A percentile compares a stretch with the other conserved stretches of the same genome.
phyloP scores from a whole-genome alignment of 2,113 vertebrate species.

The Nothoprocta pentlandii region DNA sequence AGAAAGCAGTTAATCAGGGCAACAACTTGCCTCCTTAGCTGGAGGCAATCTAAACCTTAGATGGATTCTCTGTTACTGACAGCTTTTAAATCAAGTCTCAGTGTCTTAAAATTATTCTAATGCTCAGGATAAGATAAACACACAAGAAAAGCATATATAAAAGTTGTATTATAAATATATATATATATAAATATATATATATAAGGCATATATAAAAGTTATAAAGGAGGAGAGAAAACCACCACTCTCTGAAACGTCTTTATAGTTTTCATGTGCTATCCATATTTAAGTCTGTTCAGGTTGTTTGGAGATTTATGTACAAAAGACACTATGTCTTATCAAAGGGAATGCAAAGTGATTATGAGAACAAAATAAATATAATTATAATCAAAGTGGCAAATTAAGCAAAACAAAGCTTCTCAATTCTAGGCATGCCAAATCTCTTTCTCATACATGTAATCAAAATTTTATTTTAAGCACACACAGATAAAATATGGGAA shows the following conservation, averaged over 20 bases:
- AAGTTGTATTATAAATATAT: too few species aligned
- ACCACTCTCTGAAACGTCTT: background rate
- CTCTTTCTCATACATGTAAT: background rate
- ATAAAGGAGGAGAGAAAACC: background rate
- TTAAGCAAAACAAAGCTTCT: background rate
- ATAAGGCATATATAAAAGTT: too few species aligned
- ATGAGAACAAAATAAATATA: background rate
- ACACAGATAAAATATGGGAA: background rate
- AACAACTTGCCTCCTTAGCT: background rate
- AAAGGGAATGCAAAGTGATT: background rate
- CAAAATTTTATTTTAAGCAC: background rate
- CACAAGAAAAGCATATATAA: background rate
- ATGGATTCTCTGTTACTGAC: background rate
- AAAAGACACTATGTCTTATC: background rate
- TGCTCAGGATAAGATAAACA: background rate
- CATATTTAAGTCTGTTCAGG: background rate
- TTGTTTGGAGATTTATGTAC: background rate
- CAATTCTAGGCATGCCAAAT: background rate
- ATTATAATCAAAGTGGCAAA: background rate
- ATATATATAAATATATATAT: too few species aligned
- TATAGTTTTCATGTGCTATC: background rate
- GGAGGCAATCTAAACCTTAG: background rate
- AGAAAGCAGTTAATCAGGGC: constrained; percentile 9
- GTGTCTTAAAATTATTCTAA: background rate
- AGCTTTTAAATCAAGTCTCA: background rate